These are phyloP conservation scores for Petrocephalus microphthalmus DNA, from an alignment of 2,113 vertebrate species.

Conservation along the genomic window DNA sequence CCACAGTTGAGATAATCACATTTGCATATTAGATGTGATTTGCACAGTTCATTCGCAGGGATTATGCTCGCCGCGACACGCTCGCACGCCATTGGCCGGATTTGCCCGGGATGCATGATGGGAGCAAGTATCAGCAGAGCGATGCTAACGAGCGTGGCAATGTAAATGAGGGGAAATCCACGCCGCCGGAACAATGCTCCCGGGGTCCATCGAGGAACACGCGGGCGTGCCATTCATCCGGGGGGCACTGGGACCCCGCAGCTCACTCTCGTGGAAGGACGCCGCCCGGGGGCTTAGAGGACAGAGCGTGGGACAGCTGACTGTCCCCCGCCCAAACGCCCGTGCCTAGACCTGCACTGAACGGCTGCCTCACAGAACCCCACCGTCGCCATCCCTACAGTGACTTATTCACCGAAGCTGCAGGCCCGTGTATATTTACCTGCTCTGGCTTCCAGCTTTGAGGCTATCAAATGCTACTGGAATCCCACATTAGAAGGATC, in stretches of 20 bases:
- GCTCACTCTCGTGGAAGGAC: not conserved
- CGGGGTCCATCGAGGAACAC: not conserved
- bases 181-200: slow-evolving; percentile 12
- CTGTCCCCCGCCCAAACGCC: not conserved
- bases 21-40: slow-evolving; percentile 26
- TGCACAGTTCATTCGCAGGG: slow-evolving; percentile 22
- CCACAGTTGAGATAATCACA: slow-evolving; percentile 21
- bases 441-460: not conserved
- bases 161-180: slow-evolving; percentile 23
- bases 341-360: not conserved
- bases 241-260: not conserved
- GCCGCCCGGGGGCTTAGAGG: too few relatives aligned
- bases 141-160: slow-evolving; percentile 22
- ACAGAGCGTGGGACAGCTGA: not conserved
- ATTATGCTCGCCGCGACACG: slow-evolving; percentile 5
- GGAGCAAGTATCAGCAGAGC: slow-evolving; percentile 16
- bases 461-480: not conserved
- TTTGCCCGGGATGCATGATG: not conserved
- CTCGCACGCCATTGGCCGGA: slow-evolving; percentile 1
- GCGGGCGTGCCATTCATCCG: not conserved
- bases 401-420: not conserved
- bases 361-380: not conserved
- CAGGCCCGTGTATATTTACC: not conserved
- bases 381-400: not conserved
- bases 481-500: not conserved